Conservation (phyloP, 2,113 vertebrate species). For the Siphamia tubifer region DNA sequence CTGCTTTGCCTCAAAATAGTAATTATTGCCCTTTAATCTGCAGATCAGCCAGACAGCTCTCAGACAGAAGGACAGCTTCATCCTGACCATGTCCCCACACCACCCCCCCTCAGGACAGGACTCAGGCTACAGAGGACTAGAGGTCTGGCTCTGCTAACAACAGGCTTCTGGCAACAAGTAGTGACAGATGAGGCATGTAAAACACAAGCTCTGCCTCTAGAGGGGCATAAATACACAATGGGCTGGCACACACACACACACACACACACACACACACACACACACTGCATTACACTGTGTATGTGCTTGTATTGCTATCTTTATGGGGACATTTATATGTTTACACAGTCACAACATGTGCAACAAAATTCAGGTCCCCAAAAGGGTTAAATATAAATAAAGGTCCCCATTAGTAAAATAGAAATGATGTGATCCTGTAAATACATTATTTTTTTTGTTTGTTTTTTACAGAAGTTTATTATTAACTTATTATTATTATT, state of each 20-base stretch:
- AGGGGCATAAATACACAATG: constrained; percentile 28
- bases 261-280: too few relatives aligned
- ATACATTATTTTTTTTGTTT: too few relatives aligned
- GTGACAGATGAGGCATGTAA: constrained; percentile 57
- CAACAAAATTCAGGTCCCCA: too few relatives aligned
- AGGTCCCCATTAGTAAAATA: too few relatives aligned
- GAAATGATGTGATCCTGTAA: too few relatives aligned
- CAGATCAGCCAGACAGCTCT: constrained; percentile 14
- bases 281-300: too few relatives aligned
- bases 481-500: too few relatives aligned
- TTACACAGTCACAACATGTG: too few relatives aligned
- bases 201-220: constrained; percentile 15
- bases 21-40: not conserved
- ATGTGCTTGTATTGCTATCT: too few relatives aligned
- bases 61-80: not conserved
- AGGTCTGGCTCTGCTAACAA: constrained; percentile 28
- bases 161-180: constrained; percentile 38
- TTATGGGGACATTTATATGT: too few relatives aligned
- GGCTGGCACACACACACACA: constrained; percentile 3
- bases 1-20: not conserved
- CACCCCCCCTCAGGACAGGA: constrained; percentile 4
- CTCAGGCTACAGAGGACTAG: not conserved
- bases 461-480: too few relatives aligned
- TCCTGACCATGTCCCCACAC: constrained; percentile 4
- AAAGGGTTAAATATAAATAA: too few relatives aligned